These are phyloP conservation scores for Amblyteles armatorius DNA, from an alignment of 2,888 invertebrate genomes.

Conservation along the genomic window DNA sequence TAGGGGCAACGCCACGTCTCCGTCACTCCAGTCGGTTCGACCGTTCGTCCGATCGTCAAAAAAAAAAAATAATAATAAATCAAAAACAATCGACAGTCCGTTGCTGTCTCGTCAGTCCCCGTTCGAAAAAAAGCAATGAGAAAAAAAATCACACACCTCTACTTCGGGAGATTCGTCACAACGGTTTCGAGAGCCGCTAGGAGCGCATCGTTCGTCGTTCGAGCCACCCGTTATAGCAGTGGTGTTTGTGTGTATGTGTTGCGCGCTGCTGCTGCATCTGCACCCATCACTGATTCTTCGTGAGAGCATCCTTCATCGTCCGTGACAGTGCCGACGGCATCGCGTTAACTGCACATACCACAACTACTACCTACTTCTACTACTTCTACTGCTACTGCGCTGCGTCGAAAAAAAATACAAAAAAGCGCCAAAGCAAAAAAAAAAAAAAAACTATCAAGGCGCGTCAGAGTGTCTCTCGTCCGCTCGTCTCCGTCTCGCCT, in stretches of 20 bases:
- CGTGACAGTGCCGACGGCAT: conserved; percentile 58
- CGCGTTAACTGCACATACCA: conserved; percentile 65
- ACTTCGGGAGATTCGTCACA: conserved; percentile 68
- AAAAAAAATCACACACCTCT: conserved; percentile 45
- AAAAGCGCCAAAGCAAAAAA: conserved; percentile 37
- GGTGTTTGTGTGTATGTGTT: conserved; percentile 61
- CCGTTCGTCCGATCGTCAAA: conserved; percentile 71
- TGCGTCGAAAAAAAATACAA: conserved; percentile 46
- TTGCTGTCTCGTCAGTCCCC: conserved; percentile 77
- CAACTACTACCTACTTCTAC: conserved; percentile 73
- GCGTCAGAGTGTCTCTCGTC: conserved; percentile 75
- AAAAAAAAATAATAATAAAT: conserved; percentile 22
- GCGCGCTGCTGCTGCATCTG: conserved; percentile 47
- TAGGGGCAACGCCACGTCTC: conserved; percentile 73
- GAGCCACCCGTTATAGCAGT: conserved; percentile 66
- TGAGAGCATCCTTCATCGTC: conserved; percentile 56
- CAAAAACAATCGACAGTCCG: conserved; percentile 78
- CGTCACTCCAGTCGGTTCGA: conserved; percentile 76
- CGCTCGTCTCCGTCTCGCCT: conserved; percentile 80
- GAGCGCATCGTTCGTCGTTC: conserved; percentile 66
- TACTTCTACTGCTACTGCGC: conserved; percentile 80
- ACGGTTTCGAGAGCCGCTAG: conserved; percentile 65
- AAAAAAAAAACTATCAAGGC: conserved; percentile 70
- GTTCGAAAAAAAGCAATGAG: conserved; percentile 58
- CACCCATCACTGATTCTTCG: conserved; percentile 60